Evolutionary conservation across 2,888 invertebrate genomes (phyloP), one percentile per base, ranked within the genome.

Genomic region (Yponomeuta evonymella): DNA sequence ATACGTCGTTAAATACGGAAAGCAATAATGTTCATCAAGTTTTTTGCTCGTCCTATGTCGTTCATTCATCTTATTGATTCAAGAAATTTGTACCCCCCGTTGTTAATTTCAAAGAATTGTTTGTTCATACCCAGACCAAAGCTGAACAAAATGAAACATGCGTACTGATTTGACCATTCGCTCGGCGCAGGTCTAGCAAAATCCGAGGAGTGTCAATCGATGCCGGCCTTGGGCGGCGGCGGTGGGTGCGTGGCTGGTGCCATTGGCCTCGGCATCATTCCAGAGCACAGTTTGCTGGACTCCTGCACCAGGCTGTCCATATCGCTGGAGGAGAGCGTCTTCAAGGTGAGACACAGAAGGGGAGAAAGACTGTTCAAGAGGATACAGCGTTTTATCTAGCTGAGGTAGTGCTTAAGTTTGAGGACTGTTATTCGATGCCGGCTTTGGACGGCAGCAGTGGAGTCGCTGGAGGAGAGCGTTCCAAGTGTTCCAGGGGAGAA

Each of bases 351-450:
- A 29, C 1, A 1, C 10, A 29, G 12, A 65, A 43, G 8, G 43
- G 10, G 51, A 43, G 3, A n/a, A 11, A 9, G 8, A 10, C n/a
- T 8, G 36, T 48, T 5, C 33, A 33, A 33, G 33, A 33, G 5
- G 33, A 33, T 5, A 5, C 33, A 4, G 33, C 33, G 5, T 33
- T 33, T 23, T 12, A 43, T 51, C 15, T 43, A 43, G 43, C 8
- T 97, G 58, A 43, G 43, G 43, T 43, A 43, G 43, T 23, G 23
- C 23, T 23, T 23, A 96, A 96, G 81, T 96, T 96, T 77, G 97
- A 97, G 84, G 97, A 97, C 90, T 97, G 97, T 78, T 97, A 97
- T 85, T 97, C 97, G 72, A 97, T 97, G 79, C 97, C 97, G 69
- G 96, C 97, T 70, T 88, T 97, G 79, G 96, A 96, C 81, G 94